Evolutionary conservation across 1,140 invertebrate species (phyloP).

Genomic region (Achroia grisella): DNA sequence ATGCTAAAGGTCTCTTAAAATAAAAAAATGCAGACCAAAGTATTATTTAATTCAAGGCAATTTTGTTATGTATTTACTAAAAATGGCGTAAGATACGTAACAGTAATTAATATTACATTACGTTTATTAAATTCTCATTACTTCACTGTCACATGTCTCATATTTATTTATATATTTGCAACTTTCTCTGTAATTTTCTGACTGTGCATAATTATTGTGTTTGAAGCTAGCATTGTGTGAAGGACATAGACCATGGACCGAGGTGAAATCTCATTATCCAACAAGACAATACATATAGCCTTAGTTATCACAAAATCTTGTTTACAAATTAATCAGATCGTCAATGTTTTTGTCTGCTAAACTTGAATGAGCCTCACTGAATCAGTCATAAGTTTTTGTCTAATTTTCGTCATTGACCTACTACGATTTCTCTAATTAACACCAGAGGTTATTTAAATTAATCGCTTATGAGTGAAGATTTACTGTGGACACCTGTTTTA

Average conservation of each 20-base stretch:
- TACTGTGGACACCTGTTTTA: constrained; percentile 1
- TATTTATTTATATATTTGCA: background rate
- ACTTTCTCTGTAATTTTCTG: background rate
- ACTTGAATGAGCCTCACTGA: constrained; percentile 21
- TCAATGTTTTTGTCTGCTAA: constrained; percentile 20
- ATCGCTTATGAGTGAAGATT: constrained; percentile 8
- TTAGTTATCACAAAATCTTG: constrained; percentile 5
- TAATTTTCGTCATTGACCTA: constrained; percentile 36
- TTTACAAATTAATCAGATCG: constrained; percentile 21
- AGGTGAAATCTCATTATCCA: constrained; percentile 14
- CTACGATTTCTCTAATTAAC: constrained; percentile 43
- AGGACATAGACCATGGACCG: constrained; percentile 13
- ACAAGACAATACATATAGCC: constrained; percentile 11
- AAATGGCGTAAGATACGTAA: background rate
- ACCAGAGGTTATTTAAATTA: constrained; percentile 24
- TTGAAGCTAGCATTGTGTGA: constrained; percentile 8
- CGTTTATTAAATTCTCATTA: constrained; percentile 5
- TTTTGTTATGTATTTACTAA: too few species aligned
- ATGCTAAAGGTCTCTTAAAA: too few species aligned
- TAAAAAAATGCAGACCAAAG: too few species aligned
- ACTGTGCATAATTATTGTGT: background rate
- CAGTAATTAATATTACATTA: background rate
- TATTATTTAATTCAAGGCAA: too few species aligned
- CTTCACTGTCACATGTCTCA: background rate
- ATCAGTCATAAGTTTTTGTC: constrained; percentile 21